Base-by-base conservation (phyloP, 2,113 vertebrate genomes). In the Dasyprocta punctata region DNA sequence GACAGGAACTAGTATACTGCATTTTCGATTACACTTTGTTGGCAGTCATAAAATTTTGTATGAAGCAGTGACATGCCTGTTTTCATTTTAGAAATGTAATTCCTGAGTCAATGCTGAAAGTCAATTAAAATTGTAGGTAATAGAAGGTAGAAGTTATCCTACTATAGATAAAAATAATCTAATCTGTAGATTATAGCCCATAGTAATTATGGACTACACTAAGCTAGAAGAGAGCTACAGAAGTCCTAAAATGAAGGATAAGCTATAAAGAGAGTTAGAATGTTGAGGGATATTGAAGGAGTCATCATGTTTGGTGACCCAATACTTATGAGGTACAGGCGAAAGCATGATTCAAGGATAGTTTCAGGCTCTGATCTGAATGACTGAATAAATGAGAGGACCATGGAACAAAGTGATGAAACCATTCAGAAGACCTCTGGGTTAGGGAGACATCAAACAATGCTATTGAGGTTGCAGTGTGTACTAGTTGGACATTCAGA, bases 71-170 rank as follows among this genome's bases (percentile, higher is more conserved):
- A 36, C 5, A 69, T 44, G 12, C 1, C 26, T 54, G n/a, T 67
- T 96, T 92, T 83, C 19, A 38, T 60, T 88, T 84, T 89, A 71
- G 3, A 92, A 88, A 85, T 92, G 13, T 65, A 78, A 92, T 52
- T 92, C 9, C 94, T 13, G 47, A 92, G 22, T 94, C n/a, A 47
- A 14, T 69, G 3, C 71, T 20, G 52, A 41, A 94, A 7, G 10
- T 33, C 58, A 26, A 44, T 77, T 90, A 91, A 78, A 77, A 80
- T 69, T 67, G 85, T 44, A 86, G 3, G 5, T 33, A 69, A 49
- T 0, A 69, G 1, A 19, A 44, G 2, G 9, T 60, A 81, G n/a
- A 86, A 86, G 12, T 75, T 30, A 24, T 52, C 30, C 13, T 88
- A 69, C n/a, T 52, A 36, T 6, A 85, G 47, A 87, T 56, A 33